These are phyloP conservation scores for Forficula auricularia DNA, from an alignment of 1,140 invertebrate genomes.

Conservation along the genomic window DNA sequence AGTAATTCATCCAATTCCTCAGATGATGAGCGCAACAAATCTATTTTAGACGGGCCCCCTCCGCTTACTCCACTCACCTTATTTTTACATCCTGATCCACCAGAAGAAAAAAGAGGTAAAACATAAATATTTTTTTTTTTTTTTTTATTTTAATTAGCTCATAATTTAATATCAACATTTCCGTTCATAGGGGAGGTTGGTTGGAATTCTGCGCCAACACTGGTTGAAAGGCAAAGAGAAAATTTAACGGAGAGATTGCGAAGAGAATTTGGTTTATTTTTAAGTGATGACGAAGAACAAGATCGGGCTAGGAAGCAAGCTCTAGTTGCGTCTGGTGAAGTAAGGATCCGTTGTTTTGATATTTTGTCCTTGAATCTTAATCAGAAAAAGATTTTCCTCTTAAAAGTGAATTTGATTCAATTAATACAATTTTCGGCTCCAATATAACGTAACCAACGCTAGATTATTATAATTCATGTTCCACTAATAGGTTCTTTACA, in stretches of 20 bases:
- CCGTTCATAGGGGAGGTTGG: constrained; percentile 11
- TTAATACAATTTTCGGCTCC: too few species aligned
- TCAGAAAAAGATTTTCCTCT: too few species aligned
- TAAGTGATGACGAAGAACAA: constrained; percentile 44
- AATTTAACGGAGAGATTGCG: constrained; percentile 54
- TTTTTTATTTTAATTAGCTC: background rate
- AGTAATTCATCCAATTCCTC: constrained; percentile 29
- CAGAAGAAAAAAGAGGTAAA: constrained; percentile 28
- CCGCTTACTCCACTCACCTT: constrained; percentile 24
- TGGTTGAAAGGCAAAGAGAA: constrained; percentile 53
- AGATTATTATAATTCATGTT: too few species aligned
- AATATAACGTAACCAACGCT: too few species aligned
- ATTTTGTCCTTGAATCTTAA: too few species aligned
- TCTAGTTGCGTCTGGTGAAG: too few species aligned
- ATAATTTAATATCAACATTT: background rate
- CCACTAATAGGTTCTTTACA: too few species aligned
- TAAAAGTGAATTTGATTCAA: too few species aligned
- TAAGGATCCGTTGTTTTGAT: too few species aligned
- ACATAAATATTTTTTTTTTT: constrained; percentile 10
- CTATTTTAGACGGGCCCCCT: constrained; percentile 20
- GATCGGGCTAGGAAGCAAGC: constrained; percentile 30
- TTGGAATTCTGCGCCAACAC: constrained; percentile 47
- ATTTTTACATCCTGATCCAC: constrained; percentile 21
- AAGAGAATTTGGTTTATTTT: constrained; percentile 53
- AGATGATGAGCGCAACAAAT: constrained; percentile 29